Conservation (phyloP, 1,140 invertebrate species). For the honey bee (Apis mellifera) region Amel_HAv3.1 CM009935.2:4248501-4249000, state of each 20-base stretch:
- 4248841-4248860: slow-evolving; percentile 50
- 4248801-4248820: slow-evolving; percentile 60
- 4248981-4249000: slow-evolving; percentile 49
- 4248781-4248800: slow-evolving; percentile 45
- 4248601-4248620: no score
- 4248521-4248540: no score
- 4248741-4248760: slow-evolving; percentile 42
- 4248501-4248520: no score
- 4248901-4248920: slow-evolving; percentile 31
- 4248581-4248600: no score
- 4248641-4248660: slow-evolving; percentile 2
- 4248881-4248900: slow-evolving; percentile 43
- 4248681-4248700: slow-evolving; percentile 3
- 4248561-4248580: neutral
- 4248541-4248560: neutral
- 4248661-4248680: neutral
- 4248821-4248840: slow-evolving; percentile 56
- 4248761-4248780: slow-evolving; percentile 43
- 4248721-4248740: slow-evolving; percentile 21
- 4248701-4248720: slow-evolving; percentile 23
- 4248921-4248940: slow-evolving; percentile 48
- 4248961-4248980: slow-evolving; percentile 43
- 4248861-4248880: slow-evolving; percentile 59
- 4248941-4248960: slow-evolving; percentile 55
- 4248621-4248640: neutral